phyloP scores from a whole-genome alignment of 2,113 vertebrate genomes.

The Riparia riparia region DNA sequence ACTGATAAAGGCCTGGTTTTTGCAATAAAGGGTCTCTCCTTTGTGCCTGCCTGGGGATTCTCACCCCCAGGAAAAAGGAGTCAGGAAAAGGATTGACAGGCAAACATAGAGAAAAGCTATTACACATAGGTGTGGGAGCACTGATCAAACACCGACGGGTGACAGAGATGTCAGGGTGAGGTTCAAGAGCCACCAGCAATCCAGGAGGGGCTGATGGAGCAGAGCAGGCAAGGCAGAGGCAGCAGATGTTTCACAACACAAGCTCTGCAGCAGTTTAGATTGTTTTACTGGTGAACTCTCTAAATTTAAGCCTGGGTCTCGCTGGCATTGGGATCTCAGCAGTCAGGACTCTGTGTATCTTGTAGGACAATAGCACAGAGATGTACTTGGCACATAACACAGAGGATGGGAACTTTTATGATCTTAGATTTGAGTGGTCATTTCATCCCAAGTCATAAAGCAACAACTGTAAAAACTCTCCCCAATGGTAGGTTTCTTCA shows the following conservation, averaged over 20 bases:
- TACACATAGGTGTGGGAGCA: background rate
- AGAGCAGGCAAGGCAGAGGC: background rate
- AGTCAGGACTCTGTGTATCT: background rate
- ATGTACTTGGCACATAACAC: background rate
- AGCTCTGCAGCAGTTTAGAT: background rate
- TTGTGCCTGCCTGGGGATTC: background rate
- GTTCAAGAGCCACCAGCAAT: background rate
- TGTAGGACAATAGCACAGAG: background rate
- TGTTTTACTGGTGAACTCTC: background rate
- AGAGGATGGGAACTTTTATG: background rate
- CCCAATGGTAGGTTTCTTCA: background rate
- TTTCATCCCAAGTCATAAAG: background rate
- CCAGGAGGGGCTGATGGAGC: background rate
- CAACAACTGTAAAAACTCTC: background rate
- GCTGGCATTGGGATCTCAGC: background rate
- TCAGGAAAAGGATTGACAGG: accelerated
- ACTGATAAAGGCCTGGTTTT: background rate
- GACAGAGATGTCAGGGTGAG: background rate
- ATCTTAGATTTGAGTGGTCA: background rate
- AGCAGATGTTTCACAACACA: background rate
- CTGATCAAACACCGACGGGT: background rate
- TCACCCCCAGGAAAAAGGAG: background rate
- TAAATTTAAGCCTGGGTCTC: background rate
- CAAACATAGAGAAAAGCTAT: background rate
- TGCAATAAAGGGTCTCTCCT: too few relatives aligned